These are phyloP conservation scores for Drosophila dunni DNA, from an alignment of 1,140 invertebrate species.

Conservation along the genomic window DNA sequence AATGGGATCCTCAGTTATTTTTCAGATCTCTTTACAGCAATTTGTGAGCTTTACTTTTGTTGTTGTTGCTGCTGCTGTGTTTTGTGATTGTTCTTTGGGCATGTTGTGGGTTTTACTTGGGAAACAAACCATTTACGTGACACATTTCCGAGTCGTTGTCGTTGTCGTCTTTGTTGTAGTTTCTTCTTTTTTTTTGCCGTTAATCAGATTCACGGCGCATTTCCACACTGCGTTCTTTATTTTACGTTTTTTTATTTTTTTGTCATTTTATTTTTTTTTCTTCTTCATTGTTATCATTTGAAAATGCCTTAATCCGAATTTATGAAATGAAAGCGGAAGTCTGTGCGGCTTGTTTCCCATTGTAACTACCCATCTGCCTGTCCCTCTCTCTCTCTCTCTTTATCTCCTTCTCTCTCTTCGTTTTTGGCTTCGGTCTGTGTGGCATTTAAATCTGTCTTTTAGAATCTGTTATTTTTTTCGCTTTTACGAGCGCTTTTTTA, in stretches of 20 bases:
- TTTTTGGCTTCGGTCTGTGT: slow-evolving; percentile 52
- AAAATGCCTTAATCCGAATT: slow-evolving; percentile 83
- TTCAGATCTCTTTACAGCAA: slow-evolving; percentile 20
- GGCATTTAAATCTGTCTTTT: slow-evolving; percentile 57
- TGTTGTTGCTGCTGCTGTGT: slow-evolving; percentile 6
- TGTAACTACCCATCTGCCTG: slow-evolving; percentile 36
- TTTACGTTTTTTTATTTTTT: slow-evolving; percentile 43
- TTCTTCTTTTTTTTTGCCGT: slow-evolving; percentile 53
- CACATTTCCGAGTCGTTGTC: slow-evolving; percentile 59
- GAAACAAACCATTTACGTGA: slow-evolving; percentile 70
- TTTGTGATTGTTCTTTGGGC: slow-evolving; percentile 45
- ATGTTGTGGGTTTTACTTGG: slow-evolving; percentile 53
- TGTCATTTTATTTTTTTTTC: no score
- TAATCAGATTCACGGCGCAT: slow-evolving; percentile 79
- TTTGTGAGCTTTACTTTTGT: slow-evolving; percentile 36
- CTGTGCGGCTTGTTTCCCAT: slow-evolving; percentile 77
- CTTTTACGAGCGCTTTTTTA: slow-evolving; percentile 71
- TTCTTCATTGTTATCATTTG: slow-evolving; percentile 77
- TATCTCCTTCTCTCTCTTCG: slow-evolving; percentile 6
- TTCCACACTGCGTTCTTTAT: slow-evolving; percentile 60
- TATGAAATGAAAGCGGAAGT: slow-evolving; percentile 82
- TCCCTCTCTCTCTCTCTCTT: slow-evolving; percentile 10
- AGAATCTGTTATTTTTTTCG: slow-evolving; percentile 44
- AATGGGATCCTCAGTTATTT: slow-evolving; percentile 35
- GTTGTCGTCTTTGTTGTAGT: slow-evolving; percentile 21